A percentile compares a stretch with the other conserved stretches of the same genome.
Conservation (phyloP, 1,140 invertebrate species). For the Zaprionus nigranus region DNA sequence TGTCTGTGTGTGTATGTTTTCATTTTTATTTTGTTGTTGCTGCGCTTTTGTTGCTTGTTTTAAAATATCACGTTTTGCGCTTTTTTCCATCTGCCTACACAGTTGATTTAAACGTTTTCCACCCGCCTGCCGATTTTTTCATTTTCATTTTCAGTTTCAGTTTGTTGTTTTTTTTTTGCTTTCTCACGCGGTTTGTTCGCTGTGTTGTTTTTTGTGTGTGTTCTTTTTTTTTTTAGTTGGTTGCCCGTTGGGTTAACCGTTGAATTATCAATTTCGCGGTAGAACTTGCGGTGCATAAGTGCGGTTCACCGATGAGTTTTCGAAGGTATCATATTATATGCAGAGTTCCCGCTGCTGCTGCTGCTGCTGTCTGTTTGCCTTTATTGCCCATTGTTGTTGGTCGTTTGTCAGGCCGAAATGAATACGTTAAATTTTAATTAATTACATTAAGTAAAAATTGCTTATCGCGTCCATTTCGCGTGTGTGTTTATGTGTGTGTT, state of each 20-base stretch:
- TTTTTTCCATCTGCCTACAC: slow-evolving; percentile 45
- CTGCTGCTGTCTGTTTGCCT: slow-evolving; percentile 34
- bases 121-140: slow-evolving; percentile 48
- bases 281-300: slow-evolving; percentile 83
- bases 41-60: slow-evolving; percentile 47
- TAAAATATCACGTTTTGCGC: slow-evolving; percentile 25
- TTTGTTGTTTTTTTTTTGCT: slow-evolving; percentile 36
- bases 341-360: slow-evolving; percentile 14
- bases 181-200: slow-evolving; percentile 29
- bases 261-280: slow-evolving; percentile 84
- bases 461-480: slow-evolving; percentile 38
- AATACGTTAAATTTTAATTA: slow-evolving; percentile 80
- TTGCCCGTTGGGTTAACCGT: slow-evolving; percentile 79
- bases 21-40: slow-evolving; percentile 27
- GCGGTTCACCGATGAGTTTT: slow-evolving; percentile 83
- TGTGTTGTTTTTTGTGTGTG: slow-evolving; percentile 29
- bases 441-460: slow-evolving; percentile 77
- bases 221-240: slow-evolving; percentile 60
- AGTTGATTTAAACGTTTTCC: slow-evolving; percentile 76
- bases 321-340: slow-evolving; percentile 78
- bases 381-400: slow-evolving; percentile 39
- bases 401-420: slow-evolving; percentile 55
- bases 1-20: slow-evolving; percentile 1
- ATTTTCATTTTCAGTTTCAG: slow-evolving; percentile 11
- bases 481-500: too few species aligned